phyloP scores from a whole-genome alignment of 2,797 vertebrate species.

The Platyrinchus mystaceus region DNA sequence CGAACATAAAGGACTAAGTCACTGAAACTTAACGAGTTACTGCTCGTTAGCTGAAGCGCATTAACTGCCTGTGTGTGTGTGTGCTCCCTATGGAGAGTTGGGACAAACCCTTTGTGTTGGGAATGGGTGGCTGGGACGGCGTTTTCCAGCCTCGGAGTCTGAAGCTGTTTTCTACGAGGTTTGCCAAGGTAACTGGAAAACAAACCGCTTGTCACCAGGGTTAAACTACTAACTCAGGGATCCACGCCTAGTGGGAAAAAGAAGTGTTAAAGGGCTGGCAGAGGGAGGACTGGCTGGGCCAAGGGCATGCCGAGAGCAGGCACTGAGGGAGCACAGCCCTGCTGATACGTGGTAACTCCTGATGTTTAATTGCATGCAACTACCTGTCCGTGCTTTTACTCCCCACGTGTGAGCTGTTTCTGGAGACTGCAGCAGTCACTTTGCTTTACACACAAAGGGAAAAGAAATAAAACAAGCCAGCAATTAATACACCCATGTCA shows the following conservation, averaged over 20 bases:
- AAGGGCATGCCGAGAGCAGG: neutral
- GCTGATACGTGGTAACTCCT: neutral
- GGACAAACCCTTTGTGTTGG: neutral
- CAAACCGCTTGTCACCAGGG: neutral
- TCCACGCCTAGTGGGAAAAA: neutral
- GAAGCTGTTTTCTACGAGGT: neutral
- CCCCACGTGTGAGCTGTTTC: neutral
- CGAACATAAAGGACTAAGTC: constrained; percentile 44
- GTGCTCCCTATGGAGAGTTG: neutral
- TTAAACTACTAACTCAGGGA: neutral
- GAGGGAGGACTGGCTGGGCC: neutral
- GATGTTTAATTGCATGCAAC: neutral
- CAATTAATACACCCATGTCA: neutral
- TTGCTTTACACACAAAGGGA: neutral
- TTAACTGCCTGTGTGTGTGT: neutral
- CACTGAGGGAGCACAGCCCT: neutral
- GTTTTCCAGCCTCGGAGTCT: neutral
- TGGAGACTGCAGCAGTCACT: neutral
- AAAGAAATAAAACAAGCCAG: neutral
- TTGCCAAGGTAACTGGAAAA: neutral
- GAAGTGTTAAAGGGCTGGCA: neutral
- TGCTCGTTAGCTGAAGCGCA: constrained; percentile 44
- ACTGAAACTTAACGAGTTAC: constrained; percentile 62
- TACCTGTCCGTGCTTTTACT: neutral
- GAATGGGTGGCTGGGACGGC: neutral